Evolutionary conservation across 2,888 invertebrate species (phyloP).

Genomic region (Drosophila anceps): DNA sequence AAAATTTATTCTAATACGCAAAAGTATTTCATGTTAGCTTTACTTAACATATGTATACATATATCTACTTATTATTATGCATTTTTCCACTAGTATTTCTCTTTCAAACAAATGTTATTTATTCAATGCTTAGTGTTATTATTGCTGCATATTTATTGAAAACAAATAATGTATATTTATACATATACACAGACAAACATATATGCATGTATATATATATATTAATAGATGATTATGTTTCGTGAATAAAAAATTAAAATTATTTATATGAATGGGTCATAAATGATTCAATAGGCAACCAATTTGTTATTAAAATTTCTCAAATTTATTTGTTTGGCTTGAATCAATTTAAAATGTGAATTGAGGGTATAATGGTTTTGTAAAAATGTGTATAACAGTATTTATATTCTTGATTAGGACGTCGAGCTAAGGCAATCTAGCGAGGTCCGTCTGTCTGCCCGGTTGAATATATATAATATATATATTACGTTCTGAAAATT

Average conservation of each 20-base stretch:
- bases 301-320: not conserved
- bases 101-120: conserved; percentile 48
- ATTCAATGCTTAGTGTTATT: conserved; percentile 54
- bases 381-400: too few relatives aligned
- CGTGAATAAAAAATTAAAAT: conserved; percentile 47
- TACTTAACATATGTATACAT: conserved; percentile 20
- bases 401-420: too few relatives aligned
- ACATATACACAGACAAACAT: conserved; percentile 5
- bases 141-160: conserved; percentile 63
- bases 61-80: conserved; percentile 41
- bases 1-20: conserved; percentile 21
- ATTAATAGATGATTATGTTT: conserved; percentile 41
- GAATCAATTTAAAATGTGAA: not conserved
- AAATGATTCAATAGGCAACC: not conserved
- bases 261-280: conserved; percentile 30
- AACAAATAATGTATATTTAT: conserved; percentile 2
- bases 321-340: not conserved
- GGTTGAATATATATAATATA: too few relatives aligned
- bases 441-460: too few relatives aligned
- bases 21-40: conserved; percentile 60
- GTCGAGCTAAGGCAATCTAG: too few relatives aligned
- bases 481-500: too few relatives aligned
- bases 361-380: too few relatives aligned
- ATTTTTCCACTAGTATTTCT: conserved; percentile 63
- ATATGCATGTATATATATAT: not conserved